Percentiles rank a stretch among this genome's conserved stretches.
phyloP scores from a whole-genome alignment of 2,888 invertebrate species.

The Linyphia triangularis region DNA sequence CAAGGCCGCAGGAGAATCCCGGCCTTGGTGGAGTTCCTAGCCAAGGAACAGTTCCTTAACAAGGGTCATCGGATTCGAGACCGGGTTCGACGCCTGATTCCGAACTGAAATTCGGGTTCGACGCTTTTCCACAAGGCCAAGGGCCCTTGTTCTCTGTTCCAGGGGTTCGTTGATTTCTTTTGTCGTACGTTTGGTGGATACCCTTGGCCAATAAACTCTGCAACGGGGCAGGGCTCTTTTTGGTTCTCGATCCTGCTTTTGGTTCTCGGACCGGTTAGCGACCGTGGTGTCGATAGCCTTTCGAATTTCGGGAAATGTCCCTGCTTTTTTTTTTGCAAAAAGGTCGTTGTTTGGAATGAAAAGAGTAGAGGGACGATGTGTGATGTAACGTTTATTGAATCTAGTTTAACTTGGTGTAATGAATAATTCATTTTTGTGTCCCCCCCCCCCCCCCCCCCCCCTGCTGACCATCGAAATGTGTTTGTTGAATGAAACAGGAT shows the following conservation, averaged over 20 bases:
- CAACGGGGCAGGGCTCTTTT: neutral
- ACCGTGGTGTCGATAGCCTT: conserved; percentile 14
- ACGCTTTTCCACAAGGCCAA: conserved; percentile 4
- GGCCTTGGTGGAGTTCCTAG: neutral
- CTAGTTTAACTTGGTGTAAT: too few relatives aligned
- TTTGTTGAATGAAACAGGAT: too few relatives aligned
- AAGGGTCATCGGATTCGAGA: neutral
- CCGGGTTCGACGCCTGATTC: neutral
- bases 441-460: too few relatives aligned
- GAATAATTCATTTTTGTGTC: too few relatives aligned
- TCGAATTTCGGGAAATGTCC: too few relatives aligned
- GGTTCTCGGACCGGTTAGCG: conserved; percentile 23
- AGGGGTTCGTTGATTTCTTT: neutral
- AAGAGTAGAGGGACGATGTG: too few relatives aligned
- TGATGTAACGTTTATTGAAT: too few relatives aligned
- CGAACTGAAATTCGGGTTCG: neutral
- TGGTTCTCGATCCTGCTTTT: neutral
- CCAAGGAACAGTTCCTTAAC: neutral
- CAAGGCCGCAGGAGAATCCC: conserved; percentile 14
- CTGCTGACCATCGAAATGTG: too few relatives aligned
- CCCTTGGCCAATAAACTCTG: conserved; percentile 37
- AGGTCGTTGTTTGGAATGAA: too few relatives aligned
- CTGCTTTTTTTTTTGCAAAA: too few relatives aligned
- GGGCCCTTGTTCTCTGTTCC: neutral
- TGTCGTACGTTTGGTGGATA: neutral